These are phyloP conservation scores for Acanthurus lineatus DNA, from an alignment of 2,797 vertebrate species.

Conservation along the genomic window DNA sequence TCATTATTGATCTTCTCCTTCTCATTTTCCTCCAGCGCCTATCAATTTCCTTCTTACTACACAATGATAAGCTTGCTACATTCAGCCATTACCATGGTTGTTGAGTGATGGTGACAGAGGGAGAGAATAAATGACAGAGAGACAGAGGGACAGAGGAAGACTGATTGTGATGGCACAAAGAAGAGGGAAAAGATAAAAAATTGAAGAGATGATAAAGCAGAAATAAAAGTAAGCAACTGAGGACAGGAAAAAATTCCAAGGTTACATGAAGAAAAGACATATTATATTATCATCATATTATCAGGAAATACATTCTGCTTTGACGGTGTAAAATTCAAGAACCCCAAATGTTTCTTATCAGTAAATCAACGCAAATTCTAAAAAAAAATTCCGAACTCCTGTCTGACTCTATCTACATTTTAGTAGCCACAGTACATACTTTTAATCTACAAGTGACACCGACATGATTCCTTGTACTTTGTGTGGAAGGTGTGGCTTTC, in stretches of 20 bases:
- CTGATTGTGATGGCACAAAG: conserved; percentile 44
- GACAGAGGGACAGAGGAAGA: conserved; percentile 13
- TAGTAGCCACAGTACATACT: no score
- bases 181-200: conserved; percentile 39
- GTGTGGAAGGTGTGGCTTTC: no score
- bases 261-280: conserved; percentile 33
- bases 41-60: conserved; percentile 76
- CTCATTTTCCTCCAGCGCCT: conserved; percentile 67
- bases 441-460: no score
- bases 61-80: conserved; percentile 79
- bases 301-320: no score
- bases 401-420: no score
- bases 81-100: conserved; percentile 78
- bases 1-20: conserved; percentile 64
- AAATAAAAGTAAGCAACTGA: conserved; percentile 7
- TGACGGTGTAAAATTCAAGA: no score
- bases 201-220: conserved; percentile 31
- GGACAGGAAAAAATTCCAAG: background rate
- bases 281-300: no score
- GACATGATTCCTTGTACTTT: background rate
- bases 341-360: background rate
- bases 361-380: background rate
- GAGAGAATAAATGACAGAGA: conserved; percentile 52
- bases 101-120: conserved; percentile 79
- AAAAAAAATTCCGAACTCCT: background rate